These are phyloP conservation scores for Aphidius gifuensis DNA, from an alignment of 1,140 invertebrate genomes.

Conservation along the genomic window DNA sequence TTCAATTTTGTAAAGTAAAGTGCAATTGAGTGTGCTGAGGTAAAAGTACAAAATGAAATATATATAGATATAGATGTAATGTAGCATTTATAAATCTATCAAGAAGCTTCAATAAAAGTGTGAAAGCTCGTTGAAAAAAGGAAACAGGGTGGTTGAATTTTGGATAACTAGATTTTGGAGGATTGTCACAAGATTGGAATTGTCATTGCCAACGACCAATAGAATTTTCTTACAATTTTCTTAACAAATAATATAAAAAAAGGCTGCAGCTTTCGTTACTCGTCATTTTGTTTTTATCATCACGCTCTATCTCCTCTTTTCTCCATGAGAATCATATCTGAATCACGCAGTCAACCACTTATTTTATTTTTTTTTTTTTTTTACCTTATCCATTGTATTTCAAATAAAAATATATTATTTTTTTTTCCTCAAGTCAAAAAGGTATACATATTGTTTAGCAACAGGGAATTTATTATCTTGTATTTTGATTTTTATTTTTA, in stretches of 20 bases:
- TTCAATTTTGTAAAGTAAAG: too few relatives aligned
- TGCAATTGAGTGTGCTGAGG: too few relatives aligned
- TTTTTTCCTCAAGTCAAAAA: background rate
- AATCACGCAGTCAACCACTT: slow-evolving; percentile 2
- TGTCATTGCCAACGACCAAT: slow-evolving; percentile 16
- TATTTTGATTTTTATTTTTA: too few relatives aligned
- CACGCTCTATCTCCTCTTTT: slow-evolving; percentile 15
- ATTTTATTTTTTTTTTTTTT: background rate
- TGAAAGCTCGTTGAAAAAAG: slow-evolving; percentile 7
- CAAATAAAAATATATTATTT: background rate
- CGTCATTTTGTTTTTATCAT: slow-evolving; percentile 15
- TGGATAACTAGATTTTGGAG: slow-evolving; percentile 16
- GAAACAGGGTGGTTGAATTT: background rate
- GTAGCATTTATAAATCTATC: background rate
- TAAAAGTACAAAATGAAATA: too few relatives aligned
- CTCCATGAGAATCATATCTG: slow-evolving; percentile 13
- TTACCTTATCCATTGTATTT: background rate
- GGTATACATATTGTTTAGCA: background rate
- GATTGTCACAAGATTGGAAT: slow-evolving; percentile 29
- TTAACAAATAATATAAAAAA: background rate
- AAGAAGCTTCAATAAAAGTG: background rate
- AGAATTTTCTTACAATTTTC: slow-evolving; percentile 21
- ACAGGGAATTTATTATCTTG: too few relatives aligned
- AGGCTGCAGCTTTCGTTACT: background rate
- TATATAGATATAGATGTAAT: too few relatives aligned